These are phyloP conservation scores for Leucophenga montana DNA, from an alignment of 2,888 invertebrate genomes.

Conservation along the genomic window DNA sequence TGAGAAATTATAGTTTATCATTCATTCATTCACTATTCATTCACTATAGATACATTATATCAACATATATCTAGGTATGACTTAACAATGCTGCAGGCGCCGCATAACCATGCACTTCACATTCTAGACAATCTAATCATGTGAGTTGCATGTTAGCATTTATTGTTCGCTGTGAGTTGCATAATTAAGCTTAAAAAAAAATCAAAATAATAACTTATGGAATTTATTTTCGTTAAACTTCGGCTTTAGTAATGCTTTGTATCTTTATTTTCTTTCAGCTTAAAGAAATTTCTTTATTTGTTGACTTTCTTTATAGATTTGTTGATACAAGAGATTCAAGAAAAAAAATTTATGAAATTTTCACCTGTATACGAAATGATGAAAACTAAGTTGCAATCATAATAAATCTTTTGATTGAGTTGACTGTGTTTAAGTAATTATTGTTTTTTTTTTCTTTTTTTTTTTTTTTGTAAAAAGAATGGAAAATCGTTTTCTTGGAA, in stretches of 20 bases:
- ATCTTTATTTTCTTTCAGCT: background rate
- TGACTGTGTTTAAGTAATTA: slow-evolving; percentile 5
- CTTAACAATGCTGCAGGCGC: no score
- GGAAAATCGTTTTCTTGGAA: background rate
- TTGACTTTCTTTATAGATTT: slow-evolving; percentile 32
- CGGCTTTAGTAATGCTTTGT: slow-evolving; percentile 39
- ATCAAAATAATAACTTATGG: no score
- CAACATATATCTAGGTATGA: no score
- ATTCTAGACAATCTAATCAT: no score
- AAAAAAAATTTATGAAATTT: slow-evolving; percentile 43
- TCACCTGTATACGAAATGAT: slow-evolving; percentile 47
- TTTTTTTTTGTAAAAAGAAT: background rate
- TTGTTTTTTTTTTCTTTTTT: background rate
- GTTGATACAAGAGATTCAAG: slow-evolving; percentile 14
- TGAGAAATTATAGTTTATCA: slow-evolving; percentile 23
- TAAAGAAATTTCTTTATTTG: slow-evolving; percentile 2
- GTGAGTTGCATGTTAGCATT: no score
- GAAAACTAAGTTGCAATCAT: slow-evolving; percentile 1
- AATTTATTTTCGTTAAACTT: slow-evolving; percentile 35
- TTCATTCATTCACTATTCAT: background rate
- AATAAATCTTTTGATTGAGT: slow-evolving; percentile 20
- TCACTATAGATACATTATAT: no score
- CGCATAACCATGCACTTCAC: no score
- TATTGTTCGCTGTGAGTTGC: background rate
- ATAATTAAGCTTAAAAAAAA: background rate